Evolutionary conservation across 2,888 invertebrate species (phyloP).

Genomic region (Neoaliturus tenellus): DNA sequence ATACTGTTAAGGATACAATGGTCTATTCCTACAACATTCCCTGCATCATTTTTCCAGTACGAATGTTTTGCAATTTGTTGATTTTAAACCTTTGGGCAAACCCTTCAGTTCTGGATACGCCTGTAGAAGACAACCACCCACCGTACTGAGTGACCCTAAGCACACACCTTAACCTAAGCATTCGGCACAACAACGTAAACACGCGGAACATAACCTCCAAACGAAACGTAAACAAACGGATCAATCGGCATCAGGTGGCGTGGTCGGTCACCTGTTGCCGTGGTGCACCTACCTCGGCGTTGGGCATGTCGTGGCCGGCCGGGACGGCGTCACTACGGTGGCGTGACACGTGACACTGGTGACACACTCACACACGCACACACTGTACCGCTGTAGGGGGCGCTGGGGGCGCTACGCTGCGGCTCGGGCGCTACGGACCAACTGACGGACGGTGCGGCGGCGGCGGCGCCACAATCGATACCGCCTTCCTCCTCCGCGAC

Average conservation of each 20-base stretch:
- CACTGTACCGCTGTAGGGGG: background rate
- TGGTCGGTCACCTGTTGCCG: background rate
- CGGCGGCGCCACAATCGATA: background rate
- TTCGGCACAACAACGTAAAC: background rate
- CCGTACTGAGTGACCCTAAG: too few species aligned
- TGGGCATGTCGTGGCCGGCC: background rate
- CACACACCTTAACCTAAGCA: too few species aligned
- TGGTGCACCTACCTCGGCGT: slow-evolving; percentile 1
- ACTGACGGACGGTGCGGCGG: background rate
- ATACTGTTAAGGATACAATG: too few species aligned
- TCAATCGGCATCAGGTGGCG: background rate
- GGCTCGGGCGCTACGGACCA: background rate
- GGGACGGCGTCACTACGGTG: background rate
- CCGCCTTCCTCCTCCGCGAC: background rate
- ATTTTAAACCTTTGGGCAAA: too few species aligned
- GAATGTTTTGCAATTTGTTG: too few species aligned
- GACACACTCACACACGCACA: background rate
- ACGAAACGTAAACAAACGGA: background rate
- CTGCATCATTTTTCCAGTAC: too few species aligned
- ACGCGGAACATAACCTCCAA: slow-evolving; percentile 24
- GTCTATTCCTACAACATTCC: too few species aligned
- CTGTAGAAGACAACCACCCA: too few species aligned
- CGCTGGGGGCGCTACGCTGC: background rate
- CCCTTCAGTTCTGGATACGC: too few species aligned
- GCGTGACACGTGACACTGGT: background rate